Conservation (phyloP, 2,113 vertebrate species). For the Leptobrachium leishanense region DNA sequence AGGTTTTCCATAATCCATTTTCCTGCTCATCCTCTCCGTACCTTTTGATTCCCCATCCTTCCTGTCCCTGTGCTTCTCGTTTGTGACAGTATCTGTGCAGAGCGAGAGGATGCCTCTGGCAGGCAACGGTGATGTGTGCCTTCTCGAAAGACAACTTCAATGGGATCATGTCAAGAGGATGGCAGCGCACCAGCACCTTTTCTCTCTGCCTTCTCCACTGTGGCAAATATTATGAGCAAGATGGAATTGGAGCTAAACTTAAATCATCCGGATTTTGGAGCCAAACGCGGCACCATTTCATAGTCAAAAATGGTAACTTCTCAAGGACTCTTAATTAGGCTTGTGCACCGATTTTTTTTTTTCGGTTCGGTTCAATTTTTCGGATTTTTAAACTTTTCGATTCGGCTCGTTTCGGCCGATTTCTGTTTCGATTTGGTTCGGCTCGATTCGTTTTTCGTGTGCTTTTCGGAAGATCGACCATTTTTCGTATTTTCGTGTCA, state of each 20-base stretch:
- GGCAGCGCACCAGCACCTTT: background rate
- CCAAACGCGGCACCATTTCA: slow-evolving; percentile 2
- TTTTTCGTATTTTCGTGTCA: too few species aligned
- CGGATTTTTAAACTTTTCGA: too few species aligned
- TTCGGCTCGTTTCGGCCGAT: too few species aligned
- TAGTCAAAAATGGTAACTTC: background rate
- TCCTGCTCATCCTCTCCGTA: background rate
- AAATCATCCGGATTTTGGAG: slow-evolving; percentile 5
- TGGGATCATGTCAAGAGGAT: background rate
- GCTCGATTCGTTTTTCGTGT: too few species aligned
- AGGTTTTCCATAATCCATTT: background rate
- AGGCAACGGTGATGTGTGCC: background rate
- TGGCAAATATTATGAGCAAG: background rate
- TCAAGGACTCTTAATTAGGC: too few species aligned
- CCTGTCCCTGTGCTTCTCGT: background rate
- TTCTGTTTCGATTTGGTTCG: too few species aligned
- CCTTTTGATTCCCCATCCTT: background rate
- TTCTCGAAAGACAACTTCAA: slow-evolving; percentile 7
- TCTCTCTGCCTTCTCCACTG: background rate
- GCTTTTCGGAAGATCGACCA: too few species aligned
- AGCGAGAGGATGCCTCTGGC: slow-evolving; percentile 1
- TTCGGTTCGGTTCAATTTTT: too few species aligned
- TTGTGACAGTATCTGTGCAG: slow-evolving; percentile 25
- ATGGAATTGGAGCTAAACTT: background rate
- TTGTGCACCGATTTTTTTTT: too few species aligned